A percentile compares a stretch with the other conserved stretches of the same genome.
Evolutionary conservation across 37 sponge, comb jelly and placozoan species (phyloP).

Genomic region (Bolinopsis microptera): DNA sequence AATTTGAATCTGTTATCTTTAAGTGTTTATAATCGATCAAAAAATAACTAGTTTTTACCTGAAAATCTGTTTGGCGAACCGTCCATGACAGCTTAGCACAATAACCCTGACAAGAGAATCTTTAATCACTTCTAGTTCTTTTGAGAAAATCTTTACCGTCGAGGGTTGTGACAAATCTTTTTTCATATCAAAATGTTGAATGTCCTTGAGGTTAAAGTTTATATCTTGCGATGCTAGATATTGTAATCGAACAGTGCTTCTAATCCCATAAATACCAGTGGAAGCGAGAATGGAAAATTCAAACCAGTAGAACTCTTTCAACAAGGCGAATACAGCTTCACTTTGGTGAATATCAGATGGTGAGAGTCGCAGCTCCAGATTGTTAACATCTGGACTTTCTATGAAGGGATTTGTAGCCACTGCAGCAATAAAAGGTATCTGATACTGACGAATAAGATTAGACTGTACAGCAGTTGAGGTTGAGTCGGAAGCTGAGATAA

Average conservation of each 20-base stretch:
- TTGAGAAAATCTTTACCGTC: neutral
- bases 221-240: neutral
- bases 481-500: neutral
- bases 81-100: neutral
- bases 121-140: neutral
- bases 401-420: conserved; percentile 4
- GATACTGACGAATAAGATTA: neutral
- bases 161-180: neutral
- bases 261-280: neutral
- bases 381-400: neutral
- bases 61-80: neutral
- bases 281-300: neutral
- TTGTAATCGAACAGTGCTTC: neutral
- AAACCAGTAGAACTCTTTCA: neutral
- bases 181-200: neutral
- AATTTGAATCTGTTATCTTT: too few relatives aligned
- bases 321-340: conserved; percentile 5
- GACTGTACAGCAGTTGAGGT: neutral
- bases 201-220: neutral
- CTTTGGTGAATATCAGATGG: neutral
- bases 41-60: too few relatives aligned
- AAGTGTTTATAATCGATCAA: too few relatives aligned
- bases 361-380: neutral
- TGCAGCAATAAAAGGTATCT: neutral
- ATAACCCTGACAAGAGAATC: neutral